These are phyloP conservation scores for Argya squamiceps DNA, from an alignment of 2,797 vertebrate species.

Conservation along the genomic window DNA sequence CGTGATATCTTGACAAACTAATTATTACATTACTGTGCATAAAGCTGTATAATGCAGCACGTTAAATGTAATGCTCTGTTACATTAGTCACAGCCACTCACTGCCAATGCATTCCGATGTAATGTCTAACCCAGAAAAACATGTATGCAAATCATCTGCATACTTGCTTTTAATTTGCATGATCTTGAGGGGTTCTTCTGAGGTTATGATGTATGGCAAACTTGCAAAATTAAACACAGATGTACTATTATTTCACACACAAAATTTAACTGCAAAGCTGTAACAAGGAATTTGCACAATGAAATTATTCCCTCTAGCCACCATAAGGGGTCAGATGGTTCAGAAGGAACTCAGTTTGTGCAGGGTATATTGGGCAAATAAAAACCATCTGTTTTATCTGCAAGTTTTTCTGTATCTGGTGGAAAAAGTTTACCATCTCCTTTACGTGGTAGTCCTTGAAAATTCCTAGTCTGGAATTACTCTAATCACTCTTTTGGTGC, in stretches of 20 bases:
- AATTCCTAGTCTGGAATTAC: neutral
- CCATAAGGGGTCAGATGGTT: conserved; percentile 6
- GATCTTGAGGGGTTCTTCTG: conserved; percentile 36
- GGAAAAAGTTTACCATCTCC: neutral
- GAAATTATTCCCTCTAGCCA: conserved; percentile 14
- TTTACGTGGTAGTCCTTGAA: neutral
- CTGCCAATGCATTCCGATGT: conserved; percentile 58
- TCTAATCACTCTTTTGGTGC: neutral
- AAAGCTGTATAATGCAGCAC: conserved; percentile 52
- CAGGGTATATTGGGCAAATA: neutral
- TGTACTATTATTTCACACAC: conserved; percentile 26
- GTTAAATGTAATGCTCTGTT: conserved; percentile 40
- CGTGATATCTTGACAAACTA: conserved; percentile 24
- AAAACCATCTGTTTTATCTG: neutral
- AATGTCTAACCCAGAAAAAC: conserved; percentile 63
- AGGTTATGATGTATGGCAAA: conserved; percentile 49
- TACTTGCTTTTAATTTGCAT: conserved; percentile 64
- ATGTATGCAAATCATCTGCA: conserved; percentile 65
- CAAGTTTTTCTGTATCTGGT: neutral
- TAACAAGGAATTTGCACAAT: conserved; percentile 35
- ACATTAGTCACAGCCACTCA: conserved; percentile 54
- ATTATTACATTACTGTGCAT: conserved; percentile 60
- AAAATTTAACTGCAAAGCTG: conserved; percentile 27
- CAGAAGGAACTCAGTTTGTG: neutral
- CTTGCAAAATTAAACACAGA: conserved; percentile 33